Evolutionary conservation across 2,113 vertebrate genomes (phyloP), one percentile per base, ranked within the genome.

Genomic region (Toxotes jaculatrix): DNA sequence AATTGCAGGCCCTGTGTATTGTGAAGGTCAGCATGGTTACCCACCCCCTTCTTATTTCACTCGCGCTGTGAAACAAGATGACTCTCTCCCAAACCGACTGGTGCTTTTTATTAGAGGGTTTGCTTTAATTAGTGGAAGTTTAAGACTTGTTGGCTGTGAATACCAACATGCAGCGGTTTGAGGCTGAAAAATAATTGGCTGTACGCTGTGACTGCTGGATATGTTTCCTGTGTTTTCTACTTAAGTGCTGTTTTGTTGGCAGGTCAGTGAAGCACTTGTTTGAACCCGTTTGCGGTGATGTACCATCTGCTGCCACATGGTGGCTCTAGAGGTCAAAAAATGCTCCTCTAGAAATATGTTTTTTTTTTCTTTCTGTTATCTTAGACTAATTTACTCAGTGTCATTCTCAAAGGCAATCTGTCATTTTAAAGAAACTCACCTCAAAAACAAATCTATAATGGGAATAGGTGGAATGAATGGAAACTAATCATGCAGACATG

Each of bases 321-420:
- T 94, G 96, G 94, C 96, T 90, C 96, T 95, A 87, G 91, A 93
- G 88, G 85, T 94, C 93, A 86, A 80, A 91, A 84, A 87, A 95
- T 95, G 51, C 70, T 51, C 8, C 14, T 7, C 8, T 32, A 4
- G 11, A 74, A 31, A 49, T 5, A 42, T 16, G 21, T n/a, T 5
- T 16, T 40, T 53, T 59, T 32, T 49, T 12, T 31, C 42, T 57
- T 31, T 47, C 71, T 7, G 4, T 27, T 27, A 42, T 31, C 5
- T 49, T 17, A 47, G 31, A 49, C 40, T 73, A 63, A 59, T 80
- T 79, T 57, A 43, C 21, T 49, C 36, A 71, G 13, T 68, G 62
- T 47, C 34, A 53, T 71, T 77, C 45, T 78, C 47, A 60, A 8
- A 53, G 32, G 23, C 62, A 90, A 45, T 74, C n/a, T 42, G 42